Evolutionary conservation across 2,113 vertebrate genomes (phyloP).

Genomic region (Phyllopteryx taeniolatus): DNA sequence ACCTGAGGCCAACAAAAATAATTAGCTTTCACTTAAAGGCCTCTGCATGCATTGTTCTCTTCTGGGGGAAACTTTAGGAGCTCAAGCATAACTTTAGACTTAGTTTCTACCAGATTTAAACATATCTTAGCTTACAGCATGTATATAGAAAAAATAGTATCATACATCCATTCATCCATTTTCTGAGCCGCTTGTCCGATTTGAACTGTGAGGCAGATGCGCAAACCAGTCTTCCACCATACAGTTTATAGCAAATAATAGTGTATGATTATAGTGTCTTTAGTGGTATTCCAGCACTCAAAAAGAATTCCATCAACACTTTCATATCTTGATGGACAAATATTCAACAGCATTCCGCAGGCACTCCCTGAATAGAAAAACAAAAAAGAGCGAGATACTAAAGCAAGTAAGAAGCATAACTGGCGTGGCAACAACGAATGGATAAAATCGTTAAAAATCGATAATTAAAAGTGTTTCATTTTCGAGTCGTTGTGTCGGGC

Average conservation of each 20-base stretch:
- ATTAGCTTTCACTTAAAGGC: conserved; percentile 41
- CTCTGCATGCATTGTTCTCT: conserved; percentile 22
- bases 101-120: not conserved
- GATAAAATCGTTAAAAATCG: no score
- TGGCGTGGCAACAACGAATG: no score
- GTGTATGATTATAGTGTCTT: not conserved
- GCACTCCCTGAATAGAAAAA: no score
- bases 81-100: not conserved
- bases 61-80: conserved; percentile 21
- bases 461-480: no score
- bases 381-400: not conserved
- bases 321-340: not conserved
- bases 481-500: no score
- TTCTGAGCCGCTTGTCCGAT: no score
- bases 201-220: no score
- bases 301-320: not conserved
- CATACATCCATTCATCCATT: no score
- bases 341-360: not conserved
- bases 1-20: conserved; percentile 47
- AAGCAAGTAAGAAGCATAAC: no score
- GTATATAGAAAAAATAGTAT: no score
- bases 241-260: not conserved
- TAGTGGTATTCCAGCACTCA: not conserved
- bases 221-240: no score
- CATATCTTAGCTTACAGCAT: not conserved